phyloP scores from a whole-genome alignment of 2,888 invertebrate genomes.

The Megaustenia siamemsis region DNA sequence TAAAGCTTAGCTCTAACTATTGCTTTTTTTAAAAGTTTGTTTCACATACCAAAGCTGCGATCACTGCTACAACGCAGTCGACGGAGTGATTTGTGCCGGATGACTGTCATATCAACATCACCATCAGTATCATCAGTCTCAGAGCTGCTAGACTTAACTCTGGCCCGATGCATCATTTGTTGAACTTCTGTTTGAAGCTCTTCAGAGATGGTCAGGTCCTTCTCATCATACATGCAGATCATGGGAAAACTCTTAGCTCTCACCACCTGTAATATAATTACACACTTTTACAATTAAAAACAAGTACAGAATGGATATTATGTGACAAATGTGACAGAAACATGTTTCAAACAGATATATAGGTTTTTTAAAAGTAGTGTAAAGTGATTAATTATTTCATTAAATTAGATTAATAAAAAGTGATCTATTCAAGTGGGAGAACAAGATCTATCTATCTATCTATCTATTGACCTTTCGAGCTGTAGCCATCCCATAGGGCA shows the following conservation, averaged over 20 bases:
- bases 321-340: too few species aligned
- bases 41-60: constrained; percentile 73
- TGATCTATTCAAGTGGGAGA: too few species aligned
- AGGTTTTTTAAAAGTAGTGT: too few species aligned
- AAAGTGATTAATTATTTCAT: too few species aligned
- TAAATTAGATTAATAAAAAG: too few species aligned
- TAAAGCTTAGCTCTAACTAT: background rate
- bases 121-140: constrained; percentile 79
- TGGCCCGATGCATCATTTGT: constrained; percentile 70
- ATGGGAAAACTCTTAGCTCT: constrained; percentile 76
- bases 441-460: too few species aligned
- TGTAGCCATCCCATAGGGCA: too few species aligned
- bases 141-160: constrained; percentile 75
- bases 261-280: constrained; percentile 67
- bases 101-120: constrained; percentile 78
- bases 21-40: background rate
- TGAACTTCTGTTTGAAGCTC: constrained; percentile 77
- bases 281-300: background rate
- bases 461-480: too few species aligned
- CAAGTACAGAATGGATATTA: too few species aligned
- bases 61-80: constrained; percentile 73
- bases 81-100: constrained; percentile 69
- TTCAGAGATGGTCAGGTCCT: constrained; percentile 72
- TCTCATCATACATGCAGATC: constrained; percentile 74
- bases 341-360: too few species aligned